These are phyloP conservation scores for Mythimna loreyi DNA, from an alignment of 2,888 invertebrate species.

Conservation along the genomic window DNA sequence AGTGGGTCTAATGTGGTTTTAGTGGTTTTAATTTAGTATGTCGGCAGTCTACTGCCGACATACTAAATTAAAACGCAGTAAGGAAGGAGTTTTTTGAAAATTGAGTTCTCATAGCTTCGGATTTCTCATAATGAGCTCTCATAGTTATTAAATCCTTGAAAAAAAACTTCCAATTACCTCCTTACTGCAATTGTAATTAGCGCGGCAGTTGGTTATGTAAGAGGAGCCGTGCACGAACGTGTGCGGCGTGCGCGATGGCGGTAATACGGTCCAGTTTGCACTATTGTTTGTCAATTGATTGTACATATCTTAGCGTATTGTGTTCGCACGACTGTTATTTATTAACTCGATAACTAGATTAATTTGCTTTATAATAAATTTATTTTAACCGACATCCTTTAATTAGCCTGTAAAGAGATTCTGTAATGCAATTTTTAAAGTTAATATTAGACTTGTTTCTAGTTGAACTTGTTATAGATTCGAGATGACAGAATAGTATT, in stretches of 20 bases:
- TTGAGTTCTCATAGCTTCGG: too few relatives aligned
- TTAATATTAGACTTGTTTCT: slow-evolving; percentile 53
- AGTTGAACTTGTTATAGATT: slow-evolving; percentile 59
- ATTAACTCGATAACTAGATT: slow-evolving; percentile 60
- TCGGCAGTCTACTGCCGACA: too few relatives aligned
- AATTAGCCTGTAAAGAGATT: slow-evolving; percentile 49
- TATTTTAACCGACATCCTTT: slow-evolving; percentile 36
- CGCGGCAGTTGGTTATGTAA: too few relatives aligned
- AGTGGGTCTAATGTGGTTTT: background rate
- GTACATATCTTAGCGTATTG: slow-evolving; percentile 74
- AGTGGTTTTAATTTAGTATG: too few relatives aligned
- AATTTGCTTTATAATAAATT: slow-evolving; percentile 52
- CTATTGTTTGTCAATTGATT: slow-evolving; percentile 74
- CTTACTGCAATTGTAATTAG: too few relatives aligned
- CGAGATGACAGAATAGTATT: slow-evolving; percentile 49
- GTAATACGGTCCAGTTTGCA: slow-evolving; percentile 63
- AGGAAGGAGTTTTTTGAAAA: too few relatives aligned
- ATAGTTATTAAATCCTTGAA: too few relatives aligned
- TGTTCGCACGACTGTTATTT: slow-evolving; percentile 66
- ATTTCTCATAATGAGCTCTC: too few relatives aligned
- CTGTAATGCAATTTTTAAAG: slow-evolving; percentile 56
- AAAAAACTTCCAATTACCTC: too few relatives aligned
- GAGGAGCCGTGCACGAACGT: background rate
- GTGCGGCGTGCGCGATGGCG: slow-evolving; percentile 25
- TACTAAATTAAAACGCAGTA: too few relatives aligned